phyloP scores from a whole-genome alignment of 1,140 invertebrate species.

The Drosophila albomicans region DNA sequence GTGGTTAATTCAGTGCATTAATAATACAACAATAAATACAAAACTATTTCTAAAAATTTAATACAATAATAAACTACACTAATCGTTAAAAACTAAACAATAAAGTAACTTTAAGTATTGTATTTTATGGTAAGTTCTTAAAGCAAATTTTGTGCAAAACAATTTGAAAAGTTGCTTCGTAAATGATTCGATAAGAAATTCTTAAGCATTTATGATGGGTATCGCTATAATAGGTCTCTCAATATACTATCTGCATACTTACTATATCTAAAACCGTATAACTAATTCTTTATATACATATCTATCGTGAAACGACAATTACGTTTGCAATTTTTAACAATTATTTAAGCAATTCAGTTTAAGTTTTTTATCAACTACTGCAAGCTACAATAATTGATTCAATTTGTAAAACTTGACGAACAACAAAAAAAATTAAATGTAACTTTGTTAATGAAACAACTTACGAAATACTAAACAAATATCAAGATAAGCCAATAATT shows the following conservation, averaged over 20 bases:
- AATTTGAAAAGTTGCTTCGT: slow-evolving; percentile 76
- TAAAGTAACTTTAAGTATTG: slow-evolving; percentile 79
- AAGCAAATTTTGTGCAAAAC: slow-evolving; percentile 52
- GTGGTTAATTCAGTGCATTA: slow-evolving; percentile 67
- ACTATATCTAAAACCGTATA: slow-evolving; percentile 22
- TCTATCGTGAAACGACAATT: slow-evolving; percentile 57
- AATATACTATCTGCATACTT: slow-evolving; percentile 41
- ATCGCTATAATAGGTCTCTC: slow-evolving; percentile 63
- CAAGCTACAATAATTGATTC: slow-evolving; percentile 78
- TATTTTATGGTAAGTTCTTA: slow-evolving; percentile 76
- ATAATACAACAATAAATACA: slow-evolving; percentile 31
- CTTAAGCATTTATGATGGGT: slow-evolving; percentile 66
- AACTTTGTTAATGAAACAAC: slow-evolving; percentile 40
- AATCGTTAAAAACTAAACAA: slow-evolving; percentile 41
- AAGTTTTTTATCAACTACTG: slow-evolving; percentile 70
- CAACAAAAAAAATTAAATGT: background rate
- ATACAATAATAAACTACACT: slow-evolving; percentile 41
- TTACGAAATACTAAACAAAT: slow-evolving; percentile 25
- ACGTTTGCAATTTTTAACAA: slow-evolving; percentile 84
- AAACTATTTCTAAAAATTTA: slow-evolving; percentile 34
- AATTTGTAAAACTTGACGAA: slow-evolving; percentile 60
- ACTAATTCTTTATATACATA: slow-evolving; percentile 52
- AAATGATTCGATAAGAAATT: slow-evolving; percentile 40
- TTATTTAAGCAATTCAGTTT: slow-evolving; percentile 82
- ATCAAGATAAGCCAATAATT: slow-evolving; percentile 43